Base-by-base conservation (phyloP, 2,888 invertebrate genomes). In the Eledona agricola region DNA sequence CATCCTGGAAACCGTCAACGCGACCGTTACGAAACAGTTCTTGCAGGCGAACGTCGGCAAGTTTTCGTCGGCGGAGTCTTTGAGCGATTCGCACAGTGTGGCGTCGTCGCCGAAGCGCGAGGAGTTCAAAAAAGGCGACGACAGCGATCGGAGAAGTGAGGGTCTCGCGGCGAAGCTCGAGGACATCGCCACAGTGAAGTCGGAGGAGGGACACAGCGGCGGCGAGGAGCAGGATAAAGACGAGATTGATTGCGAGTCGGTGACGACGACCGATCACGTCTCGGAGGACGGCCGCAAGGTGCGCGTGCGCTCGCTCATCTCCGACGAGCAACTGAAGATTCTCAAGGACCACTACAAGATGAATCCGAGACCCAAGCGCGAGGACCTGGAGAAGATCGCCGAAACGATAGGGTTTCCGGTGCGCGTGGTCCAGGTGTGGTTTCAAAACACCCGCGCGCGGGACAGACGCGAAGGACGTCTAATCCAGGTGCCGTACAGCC, bases 311-410 rank as follows among this genome's bases (percentile, higher is more conserved):
- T 96, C 96, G 3, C 87, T 96, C 58, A 90, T 99, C 57, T 93
- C 91, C 26, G 97, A 97, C 69, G 94, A 95, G 71, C 97, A 98
- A 74, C 86, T 96, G 69, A 84, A 86, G 26, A 83, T 94, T 45
- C 81, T 99, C 40, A 93, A 93, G 72, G 87, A 90, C 56, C 91
- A 94, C 72, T 99, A 96, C 74, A 83, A 89, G 35, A 76, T 87
- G 10, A 97, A 99, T 77, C 90, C 96, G 4, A 84, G 96, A 54
- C 98, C 99, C 1, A 93, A 93, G 70, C 88, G 96, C 34, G 95
- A 95, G 63, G 97, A 97, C 72, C 86, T 98, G 64, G 88, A 89
- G 38, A 85, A 89, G 72, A 93, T 99, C 65, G 96, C 96, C 1
- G 85, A 89, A 10, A 82, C 81, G 53, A 81, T 88, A 25, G 87